These are phyloP conservation scores for Monomorium pharaonis DNA, from an alignment of 1,140 invertebrate genomes.

Conservation along the genomic window DNA sequence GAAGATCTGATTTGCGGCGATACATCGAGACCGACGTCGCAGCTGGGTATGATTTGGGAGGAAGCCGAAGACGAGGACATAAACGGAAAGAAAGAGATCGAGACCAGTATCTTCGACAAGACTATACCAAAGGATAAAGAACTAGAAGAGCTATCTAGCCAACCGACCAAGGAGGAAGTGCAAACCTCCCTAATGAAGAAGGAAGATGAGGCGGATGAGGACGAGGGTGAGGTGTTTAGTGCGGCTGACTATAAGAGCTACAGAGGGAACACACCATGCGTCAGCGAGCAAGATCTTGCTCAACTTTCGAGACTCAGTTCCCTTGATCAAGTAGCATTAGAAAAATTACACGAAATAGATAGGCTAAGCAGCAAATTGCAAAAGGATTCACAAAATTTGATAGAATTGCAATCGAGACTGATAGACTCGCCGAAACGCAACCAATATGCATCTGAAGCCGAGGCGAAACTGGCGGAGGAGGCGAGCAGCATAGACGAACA, in stretches of 20 bases:
- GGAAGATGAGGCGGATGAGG: conserved; percentile 81
- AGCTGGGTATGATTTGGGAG: conserved; percentile 94
- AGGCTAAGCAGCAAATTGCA: conserved; percentile 90
- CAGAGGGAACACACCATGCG: conserved; percentile 89
- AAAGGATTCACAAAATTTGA: conserved; percentile 91
- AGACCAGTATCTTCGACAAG: conserved; percentile 74
- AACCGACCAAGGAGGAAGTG: conserved; percentile 80
- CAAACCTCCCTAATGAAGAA: conserved; percentile 83
- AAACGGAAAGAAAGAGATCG: conserved; percentile 81
- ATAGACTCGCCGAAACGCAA: conserved; percentile 85
- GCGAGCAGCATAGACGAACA: conserved; percentile 90
- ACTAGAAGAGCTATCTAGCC: conserved; percentile 75
- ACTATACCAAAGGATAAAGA: conserved; percentile 76
- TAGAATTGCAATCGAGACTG: conserved; percentile 90
- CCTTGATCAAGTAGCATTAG: conserved; percentile 91
- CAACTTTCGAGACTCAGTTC: conserved; percentile 90
- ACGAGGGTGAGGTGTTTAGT: conserved; percentile 90
- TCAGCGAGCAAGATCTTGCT: conserved; percentile 92
- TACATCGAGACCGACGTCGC: conserved; percentile 87
- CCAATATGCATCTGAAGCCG: conserved; percentile 86
- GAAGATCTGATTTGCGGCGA: conserved; percentile 91
- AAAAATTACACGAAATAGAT: conserved; percentile 92
- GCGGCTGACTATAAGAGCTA: conserved; percentile 93
- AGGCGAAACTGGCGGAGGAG: conserved; percentile 87
- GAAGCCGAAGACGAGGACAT: conserved; percentile 85